Evolutionary conservation across 2,888 invertebrate genomes (phyloP).

Genomic region (Andrena dorsata): DNA sequence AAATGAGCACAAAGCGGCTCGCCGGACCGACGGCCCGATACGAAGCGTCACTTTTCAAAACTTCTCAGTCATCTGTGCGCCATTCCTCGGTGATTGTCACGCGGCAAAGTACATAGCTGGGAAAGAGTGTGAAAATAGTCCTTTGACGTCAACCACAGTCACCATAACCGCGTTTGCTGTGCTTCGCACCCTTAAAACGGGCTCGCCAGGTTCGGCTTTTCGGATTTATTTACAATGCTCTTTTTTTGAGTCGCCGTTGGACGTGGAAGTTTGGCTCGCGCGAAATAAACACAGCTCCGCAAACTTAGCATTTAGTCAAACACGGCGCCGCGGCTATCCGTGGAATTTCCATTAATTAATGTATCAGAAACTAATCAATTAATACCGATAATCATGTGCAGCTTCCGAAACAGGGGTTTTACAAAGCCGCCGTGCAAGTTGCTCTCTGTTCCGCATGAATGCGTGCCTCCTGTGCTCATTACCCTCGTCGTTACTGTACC

Average conservation of each 20-base stretch:
- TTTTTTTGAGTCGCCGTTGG: background rate
- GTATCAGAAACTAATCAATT: too few species aligned
- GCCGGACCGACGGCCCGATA: background rate
- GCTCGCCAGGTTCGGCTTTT: constrained; percentile 25
- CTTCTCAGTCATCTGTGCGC: constrained; percentile 11
- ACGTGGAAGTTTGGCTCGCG: background rate
- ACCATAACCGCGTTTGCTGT: constrained; percentile 15
- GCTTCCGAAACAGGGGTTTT: background rate
- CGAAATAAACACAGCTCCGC: constrained; percentile 1
- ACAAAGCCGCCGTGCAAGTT: background rate
- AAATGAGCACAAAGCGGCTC: background rate
- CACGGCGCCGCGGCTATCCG: too few species aligned
- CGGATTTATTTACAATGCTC: constrained; percentile 46
- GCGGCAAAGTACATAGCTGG: constrained; percentile 19
- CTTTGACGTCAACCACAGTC: constrained; percentile 56
- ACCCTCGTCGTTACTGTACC: background rate
- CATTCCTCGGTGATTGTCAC: constrained; percentile 21
- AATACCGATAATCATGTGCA: background rate
- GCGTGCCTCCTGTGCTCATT: background rate
- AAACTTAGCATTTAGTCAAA: background rate
- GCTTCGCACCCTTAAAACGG: constrained; percentile 36
- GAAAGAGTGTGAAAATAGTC: constrained; percentile 53
- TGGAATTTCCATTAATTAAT: too few species aligned
- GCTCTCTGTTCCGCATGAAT: background rate
- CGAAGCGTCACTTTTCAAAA: constrained; percentile 29